These are phyloP conservation scores for Thaumatotibia leucotreta DNA, from an alignment of 1,140 invertebrate genomes.

Conservation along the genomic window DNA sequence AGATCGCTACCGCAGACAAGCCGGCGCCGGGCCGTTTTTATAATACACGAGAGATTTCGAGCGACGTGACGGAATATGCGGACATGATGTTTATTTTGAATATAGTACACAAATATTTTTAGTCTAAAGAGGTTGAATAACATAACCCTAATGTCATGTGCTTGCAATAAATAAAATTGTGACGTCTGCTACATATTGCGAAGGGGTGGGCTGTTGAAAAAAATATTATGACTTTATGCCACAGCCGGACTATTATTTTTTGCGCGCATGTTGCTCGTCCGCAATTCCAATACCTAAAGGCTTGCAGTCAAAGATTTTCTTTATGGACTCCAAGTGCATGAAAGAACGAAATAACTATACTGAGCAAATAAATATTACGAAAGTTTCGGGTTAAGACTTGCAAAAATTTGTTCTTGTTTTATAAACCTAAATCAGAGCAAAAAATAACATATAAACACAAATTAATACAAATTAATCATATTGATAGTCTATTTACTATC, in stretches of 20 bases:
- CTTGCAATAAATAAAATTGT: neutral
- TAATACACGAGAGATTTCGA: neutral
- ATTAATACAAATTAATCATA: too few species aligned
- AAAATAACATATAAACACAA: too few species aligned
- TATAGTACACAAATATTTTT: neutral
- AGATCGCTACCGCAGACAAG: neutral
- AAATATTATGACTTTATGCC: conserved; percentile 30
- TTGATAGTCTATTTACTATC: too few species aligned
- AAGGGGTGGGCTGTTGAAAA: conserved; percentile 18
- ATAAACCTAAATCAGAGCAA: too few species aligned
- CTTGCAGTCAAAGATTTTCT: too few species aligned
- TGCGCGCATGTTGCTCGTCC: conserved; percentile 17
- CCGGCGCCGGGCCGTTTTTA: neutral
- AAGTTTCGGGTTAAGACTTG: too few species aligned
- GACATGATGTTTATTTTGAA: neutral
- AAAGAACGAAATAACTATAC: too few species aligned
- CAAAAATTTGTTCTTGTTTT: too few species aligned
- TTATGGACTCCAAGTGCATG: too few species aligned
- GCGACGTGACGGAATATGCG: neutral
- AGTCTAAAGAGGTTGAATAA: neutral
- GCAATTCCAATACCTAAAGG: conserved; percentile 31
- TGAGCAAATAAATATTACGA: too few species aligned
- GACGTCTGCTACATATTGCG: neutral
- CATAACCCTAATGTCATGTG: neutral
- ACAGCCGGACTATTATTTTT: conserved; percentile 35